Conservation (phyloP, 2,888 invertebrate genomes). For the Odiellus spinosus region DNA sequence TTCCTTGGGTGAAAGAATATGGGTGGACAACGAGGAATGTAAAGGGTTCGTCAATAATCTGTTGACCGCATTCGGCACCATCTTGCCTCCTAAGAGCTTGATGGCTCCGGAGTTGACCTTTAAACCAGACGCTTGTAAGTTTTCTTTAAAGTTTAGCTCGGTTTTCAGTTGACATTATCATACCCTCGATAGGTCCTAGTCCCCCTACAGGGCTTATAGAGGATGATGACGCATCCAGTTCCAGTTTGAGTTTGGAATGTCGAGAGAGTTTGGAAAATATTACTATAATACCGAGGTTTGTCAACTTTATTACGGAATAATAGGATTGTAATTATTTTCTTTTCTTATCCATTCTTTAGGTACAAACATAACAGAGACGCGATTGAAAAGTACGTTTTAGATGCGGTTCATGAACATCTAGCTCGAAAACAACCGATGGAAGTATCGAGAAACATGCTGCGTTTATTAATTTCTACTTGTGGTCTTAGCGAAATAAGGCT, state of each 20-base stretch:
- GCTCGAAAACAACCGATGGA: slow-evolving; percentile 64
- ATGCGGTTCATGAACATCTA: slow-evolving; percentile 73
- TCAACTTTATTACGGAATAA: neutral
- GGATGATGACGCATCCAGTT: slow-evolving; percentile 24
- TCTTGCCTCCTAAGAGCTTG: slow-evolving; percentile 51
- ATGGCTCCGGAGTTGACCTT: slow-evolving; percentile 34
- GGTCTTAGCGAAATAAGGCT: slow-evolving; percentile 73
- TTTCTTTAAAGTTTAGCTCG: neutral
- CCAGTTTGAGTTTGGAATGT: slow-evolving; percentile 12
- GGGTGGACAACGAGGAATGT: slow-evolving; percentile 86
- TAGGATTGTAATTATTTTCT: no score
- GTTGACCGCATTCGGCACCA: slow-evolving; percentile 65
- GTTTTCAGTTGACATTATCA: no score
- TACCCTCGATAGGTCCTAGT: slow-evolving; percentile 10
- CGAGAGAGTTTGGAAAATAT: slow-evolving; percentile 19
- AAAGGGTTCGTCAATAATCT: slow-evolving; percentile 82
- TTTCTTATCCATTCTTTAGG: slow-evolving; percentile 29
- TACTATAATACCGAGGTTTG: slow-evolving; percentile 22
- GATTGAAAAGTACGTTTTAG: slow-evolving; percentile 64
- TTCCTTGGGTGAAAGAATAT: slow-evolving; percentile 75
- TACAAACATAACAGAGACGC: slow-evolving; percentile 45
- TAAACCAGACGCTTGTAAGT: slow-evolving; percentile 19
- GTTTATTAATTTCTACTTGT: slow-evolving; percentile 63
- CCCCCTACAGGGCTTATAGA: slow-evolving; percentile 16
- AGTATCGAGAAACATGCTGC: slow-evolving; percentile 69